phyloP scores from a whole-genome alignment of 2,888 invertebrate genomes.

The Drosophila neonasuta region DNA sequence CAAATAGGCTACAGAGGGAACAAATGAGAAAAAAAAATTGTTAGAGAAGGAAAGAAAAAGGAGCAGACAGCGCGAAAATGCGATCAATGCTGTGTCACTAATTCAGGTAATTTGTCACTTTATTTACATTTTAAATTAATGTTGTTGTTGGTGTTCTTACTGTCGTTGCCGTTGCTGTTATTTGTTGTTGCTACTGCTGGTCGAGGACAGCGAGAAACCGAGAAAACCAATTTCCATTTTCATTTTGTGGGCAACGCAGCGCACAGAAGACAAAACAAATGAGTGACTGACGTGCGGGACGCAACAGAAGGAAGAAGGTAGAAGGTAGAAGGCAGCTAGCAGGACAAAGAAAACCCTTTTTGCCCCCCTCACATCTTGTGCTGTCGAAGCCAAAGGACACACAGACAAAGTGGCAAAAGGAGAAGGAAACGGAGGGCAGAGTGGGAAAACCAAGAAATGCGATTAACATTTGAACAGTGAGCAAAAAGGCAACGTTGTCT shows the following conservation, averaged over 20 bases:
- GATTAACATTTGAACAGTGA: slow-evolving; percentile 72
- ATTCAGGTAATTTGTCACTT: slow-evolving; percentile 78
- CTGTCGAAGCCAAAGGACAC: slow-evolving; percentile 41
- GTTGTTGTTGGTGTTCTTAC: slow-evolving; percentile 44
- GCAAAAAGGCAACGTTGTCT: slow-evolving; percentile 51
- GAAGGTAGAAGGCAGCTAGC: slow-evolving; percentile 16
- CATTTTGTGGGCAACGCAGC: slow-evolving; percentile 68
- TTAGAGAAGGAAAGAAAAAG: slow-evolving; percentile 23
- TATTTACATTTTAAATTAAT: slow-evolving; percentile 76
- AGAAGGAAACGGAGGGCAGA: slow-evolving; percentile 17
- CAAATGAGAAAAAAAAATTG: slow-evolving; percentile 6
- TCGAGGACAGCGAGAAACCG: slow-evolving; percentile 57
- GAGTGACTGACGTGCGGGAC: slow-evolving; percentile 66
- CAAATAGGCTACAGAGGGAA: slow-evolving; percentile 39
- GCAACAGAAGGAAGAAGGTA: slow-evolving; percentile 4
- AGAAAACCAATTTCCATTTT: slow-evolving; percentile 76
- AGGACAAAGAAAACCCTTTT: slow-evolving; percentile 47
- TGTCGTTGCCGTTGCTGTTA: slow-evolving; percentile 21
- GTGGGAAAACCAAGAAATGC: slow-evolving; percentile 62
- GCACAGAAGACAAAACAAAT: slow-evolving; percentile 69
- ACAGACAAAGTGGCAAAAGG: slow-evolving; percentile 13
- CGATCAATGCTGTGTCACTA: slow-evolving; percentile 68
- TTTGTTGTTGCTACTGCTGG: slow-evolving; percentile 35
- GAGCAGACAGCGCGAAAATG: slow-evolving; percentile 44
- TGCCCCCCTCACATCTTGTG: background rate